A percentile compares a stretch with the other conserved stretches of the same genome.
Evolutionary conservation across 2,888 invertebrate species (phyloP).

Genomic region (Caenorhabditis japonica): DNA sequence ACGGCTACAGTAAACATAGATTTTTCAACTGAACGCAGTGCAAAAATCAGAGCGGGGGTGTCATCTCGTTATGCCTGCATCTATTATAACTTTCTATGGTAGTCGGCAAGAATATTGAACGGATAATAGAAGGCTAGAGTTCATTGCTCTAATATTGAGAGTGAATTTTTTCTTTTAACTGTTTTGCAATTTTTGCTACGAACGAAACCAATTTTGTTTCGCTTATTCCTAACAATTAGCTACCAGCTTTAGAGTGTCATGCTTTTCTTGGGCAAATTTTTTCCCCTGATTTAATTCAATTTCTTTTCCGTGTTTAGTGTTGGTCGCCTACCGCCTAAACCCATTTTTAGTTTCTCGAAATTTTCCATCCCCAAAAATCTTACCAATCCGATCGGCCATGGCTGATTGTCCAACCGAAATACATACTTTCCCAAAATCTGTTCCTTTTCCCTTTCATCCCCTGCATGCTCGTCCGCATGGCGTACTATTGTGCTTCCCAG

Average conservation of each 20-base stretch:
- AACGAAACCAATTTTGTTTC: conserved; percentile 8
- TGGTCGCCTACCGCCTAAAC: conserved; percentile 55
- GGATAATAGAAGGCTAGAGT: conserved; percentile 19
- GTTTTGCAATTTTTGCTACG: too few species aligned
- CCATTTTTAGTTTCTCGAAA: conserved; percentile 32
- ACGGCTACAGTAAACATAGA: too few species aligned
- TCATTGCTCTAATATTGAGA: conserved; percentile 26
- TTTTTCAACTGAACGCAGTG: too few species aligned
- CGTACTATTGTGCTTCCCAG: conserved; percentile 59
- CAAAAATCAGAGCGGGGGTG: too few species aligned
- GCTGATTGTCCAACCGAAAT: neutral
- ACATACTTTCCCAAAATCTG: conserved; percentile 5
- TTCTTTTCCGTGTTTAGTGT: conserved; percentile 44
- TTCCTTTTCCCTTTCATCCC: conserved; percentile 19
- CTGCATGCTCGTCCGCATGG: conserved; percentile 59
- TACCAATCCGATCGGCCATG: conserved; percentile 1
- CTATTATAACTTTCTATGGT: too few species aligned
- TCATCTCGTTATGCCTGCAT: too few species aligned
- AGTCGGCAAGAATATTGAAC: too few species aligned
- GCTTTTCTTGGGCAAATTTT: conserved; percentile 33
- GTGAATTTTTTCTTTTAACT: too few species aligned
- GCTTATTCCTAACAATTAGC: conserved; percentile 38
- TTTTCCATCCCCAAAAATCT: neutral
- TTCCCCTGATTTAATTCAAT: conserved; percentile 19
- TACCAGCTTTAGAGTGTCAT: conserved; percentile 39